A percentile compares a stretch with the other conserved stretches of the same genome.
These are phyloP conservation scores for Drosophila funebris DNA, from an alignment of 1,140 invertebrate genomes.

Conservation along the genomic window DNA sequence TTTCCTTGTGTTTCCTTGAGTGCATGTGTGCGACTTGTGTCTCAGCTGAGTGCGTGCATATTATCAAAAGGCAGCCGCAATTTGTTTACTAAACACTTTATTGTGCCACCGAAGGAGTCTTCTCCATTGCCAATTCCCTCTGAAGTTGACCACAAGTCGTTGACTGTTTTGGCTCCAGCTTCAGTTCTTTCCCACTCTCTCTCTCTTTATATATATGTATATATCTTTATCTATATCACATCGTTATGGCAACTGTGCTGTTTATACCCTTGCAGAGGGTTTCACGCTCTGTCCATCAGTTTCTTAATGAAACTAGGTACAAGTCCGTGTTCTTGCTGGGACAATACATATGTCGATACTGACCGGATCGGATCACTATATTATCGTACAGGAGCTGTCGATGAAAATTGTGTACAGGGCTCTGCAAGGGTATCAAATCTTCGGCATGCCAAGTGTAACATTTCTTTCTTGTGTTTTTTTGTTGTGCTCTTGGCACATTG, in stretches of 20 bases:
- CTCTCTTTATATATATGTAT: too few species aligned
- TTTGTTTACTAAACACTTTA: slow-evolving; percentile 82
- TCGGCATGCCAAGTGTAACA: slow-evolving; percentile 9
- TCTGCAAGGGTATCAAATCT: too few species aligned
- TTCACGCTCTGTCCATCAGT: too few species aligned
- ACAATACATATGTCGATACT: too few species aligned
- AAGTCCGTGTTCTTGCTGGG: too few species aligned
- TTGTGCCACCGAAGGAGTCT: slow-evolving; percentile 73
- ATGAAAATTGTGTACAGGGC: too few species aligned
- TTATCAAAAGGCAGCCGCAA: slow-evolving; percentile 77
- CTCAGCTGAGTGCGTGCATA: slow-evolving; percentile 64
- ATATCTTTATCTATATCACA: too few species aligned
- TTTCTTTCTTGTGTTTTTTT: slow-evolving; percentile 25
- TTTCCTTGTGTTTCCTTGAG: not conserved
- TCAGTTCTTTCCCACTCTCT: slow-evolving; percentile 13
- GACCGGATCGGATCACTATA: too few species aligned
- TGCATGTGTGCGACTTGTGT: not conserved
- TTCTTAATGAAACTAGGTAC: too few species aligned
- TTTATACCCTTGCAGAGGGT: too few species aligned
- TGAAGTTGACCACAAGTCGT: slow-evolving; percentile 65
- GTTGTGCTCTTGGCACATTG: slow-evolving; percentile 59
- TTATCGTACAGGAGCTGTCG: too few species aligned
- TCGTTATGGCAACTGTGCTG: too few species aligned
- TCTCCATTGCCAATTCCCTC: not conserved
- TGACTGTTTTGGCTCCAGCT: slow-evolving; percentile 45